Evolutionary conservation across 2,888 invertebrate species (phyloP), one percentile per base, ranked within the genome.

Genomic region (Syritta pipiens): DNA sequence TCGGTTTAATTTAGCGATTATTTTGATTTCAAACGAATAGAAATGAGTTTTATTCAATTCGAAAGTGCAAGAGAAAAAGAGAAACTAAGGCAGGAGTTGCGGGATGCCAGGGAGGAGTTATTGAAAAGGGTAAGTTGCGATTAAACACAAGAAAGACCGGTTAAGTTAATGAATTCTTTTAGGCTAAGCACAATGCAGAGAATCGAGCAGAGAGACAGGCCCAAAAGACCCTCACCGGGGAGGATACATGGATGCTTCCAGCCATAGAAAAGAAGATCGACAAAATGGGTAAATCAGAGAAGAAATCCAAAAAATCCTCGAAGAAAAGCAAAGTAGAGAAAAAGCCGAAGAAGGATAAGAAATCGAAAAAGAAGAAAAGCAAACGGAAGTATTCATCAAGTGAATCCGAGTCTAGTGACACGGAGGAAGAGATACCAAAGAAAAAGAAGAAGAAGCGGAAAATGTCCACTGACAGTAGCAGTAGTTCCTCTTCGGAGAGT

Each of bases 241-340:
- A 87, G 40, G 62, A 59, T 12, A 82, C 84, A 24, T 86, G 87
- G 86, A 86, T 88, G 83, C 82, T 85, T 2, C 87, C 87, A 0
- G 82, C 83, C 0, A 69, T 88, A 1, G 77, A 83, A 5, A 84
- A 83, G 46, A 87, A 86, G 71, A 79, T 84, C 24, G 82, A 82
- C 32, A 83, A 82, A 46, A 57, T 55, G 12, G 75, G 42, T 7
- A 60, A 83, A 76, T 19, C 26, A 19, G 7, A 86, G 85, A 76
- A 84, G 84, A 81, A 82, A 84, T 26, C 84, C 82, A 83, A 86
- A 83, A 87, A 88, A 71, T 84, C 86, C 7, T 89, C 89, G 82
- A 89, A 90, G 77, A 88, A 89, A 81, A 89, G 88, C 68, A 86
- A 87, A 49, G 89, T 88, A 68, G 85, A 88, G 53, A 89, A 86